Evolutionary conservation across 2,113 vertebrate genomes (phyloP), one percentile per base, ranked within the genome.

Genomic region (Tragulus kanchil): DNA sequence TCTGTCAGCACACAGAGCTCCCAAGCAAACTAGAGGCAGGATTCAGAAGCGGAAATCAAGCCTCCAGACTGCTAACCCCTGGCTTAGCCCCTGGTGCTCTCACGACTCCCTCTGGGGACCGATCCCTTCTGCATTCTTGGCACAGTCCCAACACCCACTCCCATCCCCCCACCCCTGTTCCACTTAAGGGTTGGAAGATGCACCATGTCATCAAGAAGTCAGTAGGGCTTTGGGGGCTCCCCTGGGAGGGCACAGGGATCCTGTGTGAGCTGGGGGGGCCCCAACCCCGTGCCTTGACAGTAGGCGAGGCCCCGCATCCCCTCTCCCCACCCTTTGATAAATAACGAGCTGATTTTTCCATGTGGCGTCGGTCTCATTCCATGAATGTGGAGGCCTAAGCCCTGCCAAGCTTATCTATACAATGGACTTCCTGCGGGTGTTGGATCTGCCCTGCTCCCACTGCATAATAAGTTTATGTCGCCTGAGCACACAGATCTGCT

Each of bases 381-480:
- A 91, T 67, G 92, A 96, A 95, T 4, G n/a, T 13, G 69, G 73
- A 81, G 96, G 86, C 19, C 78, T 54, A 52, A 96, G 65, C 81
- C 3, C 17, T 1, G 48, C 52, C 11, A 79, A 65, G 85, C 88
- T 97, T 96, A 93, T 94, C 94, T 97, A 77, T 95, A 93, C 96
- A 96, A 85, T 86, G 36, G 48, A 95, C 69, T 98, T 98, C 96
- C 83, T 97, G 96, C 96, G 96, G 77, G 11, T 71, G 96, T 97
- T 97, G 89, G 97, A 94, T 87, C 89, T 78, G 73, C 67, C 94
- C 88, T 12, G 45, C 87, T 97, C 83, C 96, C 36, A 91, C 52
- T 64, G 91, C 73, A 42, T 93, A 78, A 73, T 88, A 45, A 89
- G 94, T 65, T 95, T 79, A 78, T 78, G 36, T 89, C 1, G 1